Evolutionary conservation across 2,888 invertebrate species (phyloP).

Genomic region (Xanthorhoe designata): DNA sequence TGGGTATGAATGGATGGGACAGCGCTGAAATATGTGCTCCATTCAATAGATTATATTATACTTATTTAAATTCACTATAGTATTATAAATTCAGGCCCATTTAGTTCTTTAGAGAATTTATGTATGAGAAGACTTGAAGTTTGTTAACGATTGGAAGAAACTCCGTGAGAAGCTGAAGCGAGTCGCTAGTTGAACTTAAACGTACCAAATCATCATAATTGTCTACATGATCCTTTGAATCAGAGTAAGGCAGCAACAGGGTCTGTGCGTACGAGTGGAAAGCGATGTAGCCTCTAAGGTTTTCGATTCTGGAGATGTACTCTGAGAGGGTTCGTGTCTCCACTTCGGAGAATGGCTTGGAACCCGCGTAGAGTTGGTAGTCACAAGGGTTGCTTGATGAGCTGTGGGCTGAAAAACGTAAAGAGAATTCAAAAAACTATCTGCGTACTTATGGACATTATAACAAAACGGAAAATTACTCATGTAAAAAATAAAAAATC

Average conservation of each 20-base stretch:
- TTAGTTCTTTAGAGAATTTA: too few relatives aligned
- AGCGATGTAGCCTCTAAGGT: constrained; percentile 87
- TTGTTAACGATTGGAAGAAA: too few relatives aligned
- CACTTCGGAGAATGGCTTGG: constrained; percentile 88
- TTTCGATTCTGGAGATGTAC: constrained; percentile 81
- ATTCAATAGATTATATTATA: too few relatives aligned
- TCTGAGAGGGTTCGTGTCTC: constrained; percentile 86
- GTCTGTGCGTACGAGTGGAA: constrained; percentile 91
- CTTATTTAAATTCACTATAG: too few relatives aligned
- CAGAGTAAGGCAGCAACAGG: constrained; percentile 89
- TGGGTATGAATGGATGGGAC: too few relatives aligned
- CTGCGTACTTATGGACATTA: too few relatives aligned
- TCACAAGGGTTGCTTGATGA: constrained; percentile 87
- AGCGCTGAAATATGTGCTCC: too few relatives aligned
- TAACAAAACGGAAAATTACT: neutral
- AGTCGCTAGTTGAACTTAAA: constrained; percentile 2
- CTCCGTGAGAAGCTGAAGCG: too few relatives aligned
- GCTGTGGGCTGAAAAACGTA: constrained; percentile 49
- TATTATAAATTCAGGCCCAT: too few relatives aligned
- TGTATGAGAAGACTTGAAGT: too few relatives aligned
- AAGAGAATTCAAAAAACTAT: neutral
- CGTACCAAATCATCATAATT: constrained; percentile 81
- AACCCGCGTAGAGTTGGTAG: constrained; percentile 88
- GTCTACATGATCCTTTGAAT: constrained; percentile 77
- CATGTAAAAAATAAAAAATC: too few relatives aligned